Conservation (phyloP, 2,797 vertebrate species). For the Bufotes viridis region DNA sequence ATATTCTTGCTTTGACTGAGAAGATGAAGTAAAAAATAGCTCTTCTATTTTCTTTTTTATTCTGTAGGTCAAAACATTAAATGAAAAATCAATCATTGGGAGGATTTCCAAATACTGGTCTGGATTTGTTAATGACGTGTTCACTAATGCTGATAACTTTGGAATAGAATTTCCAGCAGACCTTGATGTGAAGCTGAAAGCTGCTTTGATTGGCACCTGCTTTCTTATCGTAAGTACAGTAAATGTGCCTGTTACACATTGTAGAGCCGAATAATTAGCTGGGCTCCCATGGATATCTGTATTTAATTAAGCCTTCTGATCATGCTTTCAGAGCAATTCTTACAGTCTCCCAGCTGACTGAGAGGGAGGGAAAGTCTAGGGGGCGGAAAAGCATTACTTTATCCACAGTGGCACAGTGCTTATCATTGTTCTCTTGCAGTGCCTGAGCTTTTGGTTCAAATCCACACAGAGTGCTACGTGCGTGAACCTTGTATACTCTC, state of each 20-base stretch:
- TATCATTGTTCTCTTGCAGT: neutral
- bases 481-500: neutral
- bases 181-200: conserved; percentile 93
- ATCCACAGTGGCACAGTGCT: conserved; percentile 20
- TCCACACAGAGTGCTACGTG: neutral
- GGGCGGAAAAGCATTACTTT: conserved; percentile 9
- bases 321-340: conserved; percentile 27
- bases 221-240: conserved; percentile 92
- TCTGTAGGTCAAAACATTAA: conserved; percentile 86
- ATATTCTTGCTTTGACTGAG: neutral
- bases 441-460: neutral
- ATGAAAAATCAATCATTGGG: conserved; percentile 89
- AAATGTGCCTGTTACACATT: neutral
- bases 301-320: conserved; percentile 23
- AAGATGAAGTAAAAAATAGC: neutral
- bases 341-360: conserved; percentile 11
- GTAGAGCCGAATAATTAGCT: neutral
- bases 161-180: conserved; percentile 94
- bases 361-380: conserved; percentile 25
- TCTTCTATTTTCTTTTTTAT: neutral
- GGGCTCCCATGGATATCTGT: conserved; percentile 29
- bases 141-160: conserved; percentile 95
- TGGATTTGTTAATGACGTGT: conserved; percentile 89
- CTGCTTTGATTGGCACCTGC: conserved; percentile 93
- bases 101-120: conserved; percentile 99